These are phyloP conservation scores for Platyscapa corneri DNA, from an alignment of 1,140 invertebrate species.

Conservation along the genomic window DNA sequence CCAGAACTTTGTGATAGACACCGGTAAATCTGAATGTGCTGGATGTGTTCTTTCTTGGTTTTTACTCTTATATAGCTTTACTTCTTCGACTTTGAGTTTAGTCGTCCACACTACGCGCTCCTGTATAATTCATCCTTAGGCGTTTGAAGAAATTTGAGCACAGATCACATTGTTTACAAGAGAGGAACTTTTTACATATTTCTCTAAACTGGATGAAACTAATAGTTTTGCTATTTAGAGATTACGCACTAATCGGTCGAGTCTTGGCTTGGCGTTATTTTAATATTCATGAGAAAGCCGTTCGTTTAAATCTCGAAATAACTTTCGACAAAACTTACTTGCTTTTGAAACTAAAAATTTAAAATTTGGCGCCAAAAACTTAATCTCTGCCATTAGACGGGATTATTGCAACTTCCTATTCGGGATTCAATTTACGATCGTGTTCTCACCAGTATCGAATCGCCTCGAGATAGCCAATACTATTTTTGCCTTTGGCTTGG, in stretches of 20 bases:
- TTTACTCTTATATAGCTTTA: not conserved
- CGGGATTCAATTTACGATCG: slow-evolving; percentile 11
- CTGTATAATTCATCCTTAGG: slow-evolving; percentile 4
- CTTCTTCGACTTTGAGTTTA: not conserved
- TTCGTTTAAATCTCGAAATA: not conserved
- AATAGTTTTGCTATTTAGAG: too few species aligned
- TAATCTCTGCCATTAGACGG: not conserved
- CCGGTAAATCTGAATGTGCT: slow-evolving; percentile 34
- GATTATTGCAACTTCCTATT: too few species aligned
- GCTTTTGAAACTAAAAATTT: not conserved
- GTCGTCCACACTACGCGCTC: not conserved
- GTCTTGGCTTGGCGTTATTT: not conserved
- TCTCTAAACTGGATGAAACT: not conserved
- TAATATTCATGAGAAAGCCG: not conserved
- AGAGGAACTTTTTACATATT: not conserved
- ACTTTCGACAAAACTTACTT: not conserved
- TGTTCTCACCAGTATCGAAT: not conserved
- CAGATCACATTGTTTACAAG: slow-evolving; percentile 17
- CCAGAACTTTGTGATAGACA: slow-evolving; percentile 34
- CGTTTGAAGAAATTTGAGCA: not conserved
- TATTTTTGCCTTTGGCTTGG: not conserved
- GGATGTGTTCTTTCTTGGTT: not conserved
- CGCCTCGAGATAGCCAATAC: not conserved
- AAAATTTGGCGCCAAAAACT: not conserved
- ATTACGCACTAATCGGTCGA: too few species aligned